Base-by-base conservation (phyloP, 2,888 invertebrate species). In the Hypercompe scribonia region DNA sequence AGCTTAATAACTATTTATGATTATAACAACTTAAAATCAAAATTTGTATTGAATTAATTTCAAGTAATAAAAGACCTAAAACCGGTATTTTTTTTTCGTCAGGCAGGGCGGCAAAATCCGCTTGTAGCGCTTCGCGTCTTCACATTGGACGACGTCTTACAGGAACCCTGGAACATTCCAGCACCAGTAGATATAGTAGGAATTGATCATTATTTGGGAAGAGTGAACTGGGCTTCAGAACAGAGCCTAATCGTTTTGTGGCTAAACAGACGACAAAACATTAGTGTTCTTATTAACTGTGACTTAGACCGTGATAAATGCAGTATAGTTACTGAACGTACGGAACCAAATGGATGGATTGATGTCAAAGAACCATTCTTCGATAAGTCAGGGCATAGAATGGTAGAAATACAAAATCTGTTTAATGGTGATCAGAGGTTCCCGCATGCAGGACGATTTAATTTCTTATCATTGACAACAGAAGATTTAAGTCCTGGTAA, bases 231-330 rank as follows among this genome's bases (percentile, higher is more conserved):
- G 99, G 96, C 97, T 28, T 96, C 97, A 36, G 96, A 97, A 71
- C 91, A 96, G 0, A 96, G 97, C 42, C 89, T 99, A 0, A 92
- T 97, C 1, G 97, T 98, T 0, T 96, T 97, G 10, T 99, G 99
- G 97, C 95, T 98, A 72, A 99, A 99, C 90, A 96, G 99, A 71
- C 96, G 98, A 36, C 99, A 99, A 91, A 99, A 97, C 88, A 86
- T 96, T 70, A 96, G 97, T 54, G 92, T 96, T 34, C 87, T 97
- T 64, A 95, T 96, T 24, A 93, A 97, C 39, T 98, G 98, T 87
- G 92, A 96, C 71, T 78, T 95, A 31, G 86, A 84, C 36, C 85
- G 86, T 61, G 92, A 94, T 71, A 93, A 92, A 80, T 96, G 96
- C 81, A 92, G 89, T 68, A 91, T 94, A 67, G 84, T 94, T 0